Evolutionary conservation across 2,113 vertebrate genomes (phyloP).

Genomic region (Vombatus ursinus): DNA sequence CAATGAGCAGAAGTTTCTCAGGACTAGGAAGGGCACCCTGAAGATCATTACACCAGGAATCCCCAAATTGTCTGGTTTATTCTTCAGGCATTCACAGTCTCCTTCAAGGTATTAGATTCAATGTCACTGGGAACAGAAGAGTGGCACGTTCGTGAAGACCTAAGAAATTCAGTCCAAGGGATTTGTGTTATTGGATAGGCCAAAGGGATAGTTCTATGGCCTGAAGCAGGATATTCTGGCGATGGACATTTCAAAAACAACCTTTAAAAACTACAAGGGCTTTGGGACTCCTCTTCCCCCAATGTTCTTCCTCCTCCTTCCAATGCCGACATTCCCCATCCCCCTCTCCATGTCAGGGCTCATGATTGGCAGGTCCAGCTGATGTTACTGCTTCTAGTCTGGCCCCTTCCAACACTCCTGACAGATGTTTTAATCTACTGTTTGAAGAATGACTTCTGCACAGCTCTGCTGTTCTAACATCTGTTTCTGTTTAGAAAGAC

Average conservation of each 20-base stretch:
- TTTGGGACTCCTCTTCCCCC: rapidly evolving
- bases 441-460: constrained; percentile 83
- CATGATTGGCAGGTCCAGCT: constrained; percentile 83
- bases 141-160: neutral
- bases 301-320: neutral
- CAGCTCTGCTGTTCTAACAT: constrained; percentile 80
- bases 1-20: neutral
- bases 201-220: neutral
- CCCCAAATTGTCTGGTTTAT: constrained; percentile 56
- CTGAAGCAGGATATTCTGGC: neutral
- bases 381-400: constrained; percentile 67
- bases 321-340: neutral
- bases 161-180: neutral
- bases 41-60: neutral
- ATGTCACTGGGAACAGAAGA: constrained; percentile 37
- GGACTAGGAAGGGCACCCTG: constrained; percentile 53
- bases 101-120: rapidly evolving
- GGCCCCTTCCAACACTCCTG: constrained; percentile 73
- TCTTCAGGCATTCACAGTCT: constrained; percentile 38
- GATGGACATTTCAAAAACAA: neutral
- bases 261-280: neutral
- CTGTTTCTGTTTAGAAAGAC: constrained; percentile 87
- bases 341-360: constrained; percentile 44
- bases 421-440: constrained; percentile 87
- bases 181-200: neutral